A percentile compares a stretch with the other conserved stretches of the same genome.
phyloP scores from a whole-genome alignment of 2,797 vertebrate genomes.

The Muscicapa comitata region DNA sequence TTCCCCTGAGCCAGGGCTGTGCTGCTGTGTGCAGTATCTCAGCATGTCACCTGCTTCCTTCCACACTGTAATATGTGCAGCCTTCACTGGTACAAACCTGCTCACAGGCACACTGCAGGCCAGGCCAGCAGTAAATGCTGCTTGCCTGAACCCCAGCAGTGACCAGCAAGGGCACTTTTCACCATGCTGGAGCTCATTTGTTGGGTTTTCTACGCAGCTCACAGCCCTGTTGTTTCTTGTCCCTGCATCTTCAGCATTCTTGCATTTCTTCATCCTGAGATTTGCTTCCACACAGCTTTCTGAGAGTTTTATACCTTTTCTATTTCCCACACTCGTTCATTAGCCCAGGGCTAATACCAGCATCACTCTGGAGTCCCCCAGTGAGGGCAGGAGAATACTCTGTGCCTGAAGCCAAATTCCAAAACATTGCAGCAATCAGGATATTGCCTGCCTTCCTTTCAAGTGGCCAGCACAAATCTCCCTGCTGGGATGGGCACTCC shows the following conservation, averaged over 20 bases:
- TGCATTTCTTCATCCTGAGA: too few species aligned
- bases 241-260: too few species aligned
- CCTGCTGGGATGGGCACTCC: not conserved
- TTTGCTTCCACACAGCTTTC: too few species aligned
- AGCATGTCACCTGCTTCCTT: not conserved
- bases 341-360: not conserved
- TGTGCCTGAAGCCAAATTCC: not conserved
- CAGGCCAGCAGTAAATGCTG: not conserved
- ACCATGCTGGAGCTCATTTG: not conserved
- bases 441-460: not conserved
- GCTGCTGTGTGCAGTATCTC: not conserved
- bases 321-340: not conserved
- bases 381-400: fast-evolving
- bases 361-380: fast-evolving
- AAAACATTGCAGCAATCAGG: fast-evolving
- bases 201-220: too few species aligned
- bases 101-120: not conserved
- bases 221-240: too few species aligned
- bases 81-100: not conserved
- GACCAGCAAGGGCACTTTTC: not conserved
- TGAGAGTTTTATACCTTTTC: too few species aligned
- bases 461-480: not conserved
- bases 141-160: not conserved
- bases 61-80: not conserved
- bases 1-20: not conserved